Conservation (phyloP, 2,888 invertebrate genomes). For the Acanthosepion lycidas region DNA sequence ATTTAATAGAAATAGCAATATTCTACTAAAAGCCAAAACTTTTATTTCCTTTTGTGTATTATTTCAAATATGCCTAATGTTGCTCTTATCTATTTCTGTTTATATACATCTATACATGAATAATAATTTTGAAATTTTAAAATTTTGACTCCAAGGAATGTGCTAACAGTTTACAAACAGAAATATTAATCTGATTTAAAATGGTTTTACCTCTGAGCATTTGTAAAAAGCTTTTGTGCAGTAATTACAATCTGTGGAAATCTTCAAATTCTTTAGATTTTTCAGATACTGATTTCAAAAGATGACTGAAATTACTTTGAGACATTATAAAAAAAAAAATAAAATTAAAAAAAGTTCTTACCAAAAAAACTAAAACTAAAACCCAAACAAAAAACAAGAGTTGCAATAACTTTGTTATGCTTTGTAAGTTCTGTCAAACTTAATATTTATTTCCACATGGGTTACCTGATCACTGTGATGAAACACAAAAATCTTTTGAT, state of each 20-base stretch:
- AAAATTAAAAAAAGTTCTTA: not conserved
- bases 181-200: not conserved
- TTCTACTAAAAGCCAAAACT: too few relatives aligned
- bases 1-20: too few relatives aligned
- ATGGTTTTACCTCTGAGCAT: not conserved
- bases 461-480: not conserved
- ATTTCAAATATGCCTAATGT: too few relatives aligned
- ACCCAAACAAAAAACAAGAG: not conserved
- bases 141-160: not conserved
- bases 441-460: not conserved
- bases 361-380: not conserved
- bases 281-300: not conserved
- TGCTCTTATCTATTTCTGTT: too few relatives aligned
- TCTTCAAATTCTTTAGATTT: not conserved
- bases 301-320: not conserved
- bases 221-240: not conserved
- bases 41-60: too few relatives aligned
- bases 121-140: not conserved
- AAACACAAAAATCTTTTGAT: not conserved
- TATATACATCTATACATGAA: too few relatives aligned
- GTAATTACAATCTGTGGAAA: not conserved
- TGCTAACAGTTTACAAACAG: not conserved
- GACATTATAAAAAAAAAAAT: not conserved
- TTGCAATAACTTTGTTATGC: not conserved
- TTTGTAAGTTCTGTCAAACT: not conserved